Evolutionary conservation across 2,113 vertebrate genomes (phyloP), one percentile per base, ranked within the genome.

Genomic region (Shinisaurus crocodilurus): DNA sequence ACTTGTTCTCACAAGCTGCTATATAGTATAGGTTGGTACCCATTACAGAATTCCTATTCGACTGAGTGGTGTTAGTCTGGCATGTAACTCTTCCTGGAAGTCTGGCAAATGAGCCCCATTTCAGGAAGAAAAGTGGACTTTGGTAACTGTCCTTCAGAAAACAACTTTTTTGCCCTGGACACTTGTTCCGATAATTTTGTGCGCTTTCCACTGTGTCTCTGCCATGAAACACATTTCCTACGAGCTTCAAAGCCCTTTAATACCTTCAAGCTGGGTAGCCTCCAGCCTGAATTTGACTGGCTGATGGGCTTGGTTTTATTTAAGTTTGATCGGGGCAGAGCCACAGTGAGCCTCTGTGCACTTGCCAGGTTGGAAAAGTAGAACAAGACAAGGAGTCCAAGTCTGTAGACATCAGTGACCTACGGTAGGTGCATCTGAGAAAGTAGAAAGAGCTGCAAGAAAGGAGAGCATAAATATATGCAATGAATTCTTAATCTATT

Each of bases 71-170:
- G 37, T 60, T 89, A 8, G 18, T 82, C 23, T 89, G 91, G 84
- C 54, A 93, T 3, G 3, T 43, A 76, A 10, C 45, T 88, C 13
- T 1, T 0, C 81, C 82, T 91, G 60, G 60, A 87, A 74, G 16
- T 45, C 67, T 10, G 50, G 75, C 65, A 90, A 90, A 90, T 9
- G 23, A 79, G 70, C 29, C 87, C 86, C 48, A 2, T 40, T 82
- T 76, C 88, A 94, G 77, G 85, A 92, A 88, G 50, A 29, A 82
- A 18, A 12, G 40, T 10, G 0, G 3, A 77, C 48, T 3, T 81
- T 89, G 83, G 16, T 76, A 4, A 27, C 13, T 86, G 83, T 81
- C 67, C 90, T 95, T 91, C 89, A 88, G 85, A 91, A 93, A 91
- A 92, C 27, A 94, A 63, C 82, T 65, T 90, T 37, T 67, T 4